A percentile compares a stretch with the other conserved stretches of the same genome.
phyloP scores from a whole-genome alignment of 2,888 invertebrate genomes.

The Hecatera dysodea region DNA sequence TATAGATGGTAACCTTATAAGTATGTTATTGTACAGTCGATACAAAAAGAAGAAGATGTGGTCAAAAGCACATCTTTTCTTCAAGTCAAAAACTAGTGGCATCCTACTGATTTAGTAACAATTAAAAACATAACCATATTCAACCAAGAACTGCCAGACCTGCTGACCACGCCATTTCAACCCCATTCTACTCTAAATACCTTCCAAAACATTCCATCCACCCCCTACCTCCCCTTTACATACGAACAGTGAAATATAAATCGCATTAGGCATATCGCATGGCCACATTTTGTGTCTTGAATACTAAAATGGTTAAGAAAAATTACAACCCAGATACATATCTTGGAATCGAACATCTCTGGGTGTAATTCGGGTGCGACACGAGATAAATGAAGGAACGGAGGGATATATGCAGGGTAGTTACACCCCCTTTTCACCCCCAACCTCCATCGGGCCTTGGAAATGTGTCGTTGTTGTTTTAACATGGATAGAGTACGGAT shows the following conservation, averaged over 20 bases:
- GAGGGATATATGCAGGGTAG: slow-evolving; percentile 67
- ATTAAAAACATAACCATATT: background rate
- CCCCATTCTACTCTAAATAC: slow-evolving; percentile 7
- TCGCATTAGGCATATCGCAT: slow-evolving; percentile 77
- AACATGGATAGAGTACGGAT: slow-evolving; percentile 58
- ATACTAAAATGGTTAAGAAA: slow-evolving; percentile 83
- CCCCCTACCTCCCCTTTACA: slow-evolving; percentile 43
- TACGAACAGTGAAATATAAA: slow-evolving; percentile 68
- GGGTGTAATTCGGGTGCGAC: slow-evolving; percentile 78
- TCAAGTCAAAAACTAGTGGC: background rate
- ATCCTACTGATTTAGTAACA: background rate
- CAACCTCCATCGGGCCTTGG: slow-evolving; percentile 67
- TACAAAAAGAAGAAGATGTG: background rate
- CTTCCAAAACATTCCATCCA: slow-evolving; percentile 16
- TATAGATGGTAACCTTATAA: background rate
- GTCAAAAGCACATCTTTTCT: background rate
- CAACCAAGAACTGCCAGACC: background rate
- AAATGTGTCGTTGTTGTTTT: slow-evolving; percentile 72
- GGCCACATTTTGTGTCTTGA: slow-evolving; percentile 78
- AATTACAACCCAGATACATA: slow-evolving; percentile 85
- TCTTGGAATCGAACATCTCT: slow-evolving; percentile 80
- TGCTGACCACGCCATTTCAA: background rate
- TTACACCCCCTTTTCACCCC: slow-evolving; percentile 64
- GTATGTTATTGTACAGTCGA: background rate
- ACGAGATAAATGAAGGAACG: slow-evolving; percentile 79